Conservation (phyloP, 2,113 vertebrate species). For the Rhinoderma darwinii region DNA sequence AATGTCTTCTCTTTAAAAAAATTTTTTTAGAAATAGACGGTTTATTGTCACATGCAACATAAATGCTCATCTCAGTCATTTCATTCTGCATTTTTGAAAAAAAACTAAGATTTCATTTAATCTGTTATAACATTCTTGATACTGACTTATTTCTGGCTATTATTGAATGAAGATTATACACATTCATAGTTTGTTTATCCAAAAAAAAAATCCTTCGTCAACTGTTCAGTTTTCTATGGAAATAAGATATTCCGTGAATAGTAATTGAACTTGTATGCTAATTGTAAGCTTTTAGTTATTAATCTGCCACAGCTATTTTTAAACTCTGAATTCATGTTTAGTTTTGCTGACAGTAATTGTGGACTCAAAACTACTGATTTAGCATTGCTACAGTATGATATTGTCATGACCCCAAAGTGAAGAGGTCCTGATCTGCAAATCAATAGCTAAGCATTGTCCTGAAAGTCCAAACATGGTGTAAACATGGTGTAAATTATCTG, state of each 20-base stretch:
- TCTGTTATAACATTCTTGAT: neutral
- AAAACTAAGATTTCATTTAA: neutral
- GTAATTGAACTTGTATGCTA: neutral
- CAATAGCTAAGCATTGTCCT: neutral
- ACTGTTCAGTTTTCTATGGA: slow-evolving; percentile 10
- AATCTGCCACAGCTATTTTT: slow-evolving; percentile 7
- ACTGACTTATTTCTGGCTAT: slow-evolving; percentile 1
- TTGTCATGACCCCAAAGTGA: neutral
- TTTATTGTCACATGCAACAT: neutral
- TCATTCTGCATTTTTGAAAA: neutral
- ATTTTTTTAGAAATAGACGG: neutral
- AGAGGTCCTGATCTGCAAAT: neutral
- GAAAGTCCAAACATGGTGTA: too few relatives aligned
- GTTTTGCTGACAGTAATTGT: neutral
- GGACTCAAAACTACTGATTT: neutral
- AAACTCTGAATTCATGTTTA: neutral
- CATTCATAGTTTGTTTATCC: neutral
- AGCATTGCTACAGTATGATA: neutral
- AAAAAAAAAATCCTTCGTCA: neutral
- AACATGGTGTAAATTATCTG: too few relatives aligned
- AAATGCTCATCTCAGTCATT: neutral
- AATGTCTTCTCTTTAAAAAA: neutral
- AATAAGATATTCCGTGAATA: neutral
- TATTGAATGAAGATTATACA: slow-evolving; percentile 1
- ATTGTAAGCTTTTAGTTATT: slow-evolving; percentile 3